Conservation (phyloP, 2,797 vertebrate species). For the Myotis planiceps region DNA sequence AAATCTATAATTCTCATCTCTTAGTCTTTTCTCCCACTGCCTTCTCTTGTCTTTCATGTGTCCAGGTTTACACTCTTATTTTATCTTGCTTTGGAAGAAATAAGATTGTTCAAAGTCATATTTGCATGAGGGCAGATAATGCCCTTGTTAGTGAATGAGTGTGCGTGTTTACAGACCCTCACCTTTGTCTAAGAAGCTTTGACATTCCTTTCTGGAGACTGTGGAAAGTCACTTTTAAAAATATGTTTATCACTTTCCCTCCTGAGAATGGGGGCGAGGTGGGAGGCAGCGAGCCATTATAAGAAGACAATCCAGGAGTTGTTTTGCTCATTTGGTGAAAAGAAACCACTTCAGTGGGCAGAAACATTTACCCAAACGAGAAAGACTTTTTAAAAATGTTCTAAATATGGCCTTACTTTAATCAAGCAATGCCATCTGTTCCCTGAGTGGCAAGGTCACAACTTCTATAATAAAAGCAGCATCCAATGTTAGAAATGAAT, state of each 20-base stretch:
- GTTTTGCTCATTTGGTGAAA: slow-evolving; percentile 32
- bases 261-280: background rate
- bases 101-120: background rate
- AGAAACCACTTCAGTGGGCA: slow-evolving; percentile 41
- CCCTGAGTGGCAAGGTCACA: slow-evolving; percentile 60
- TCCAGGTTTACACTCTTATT: background rate
- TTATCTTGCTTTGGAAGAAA: background rate
- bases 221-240: background rate
- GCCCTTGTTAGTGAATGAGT: background rate
- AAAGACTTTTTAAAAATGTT: slow-evolving; percentile 57
- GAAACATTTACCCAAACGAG: slow-evolving; percentile 30
- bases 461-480: slow-evolving; percentile 44
- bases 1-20: background rate
- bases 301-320: background rate
- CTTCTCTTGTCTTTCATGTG: background rate
- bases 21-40: background rate
- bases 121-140: background rate
- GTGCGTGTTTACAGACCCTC: background rate
- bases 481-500: slow-evolving; percentile 30
- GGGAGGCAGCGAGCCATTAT: background rate
- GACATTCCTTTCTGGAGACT: background rate
- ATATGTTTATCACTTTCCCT: background rate
- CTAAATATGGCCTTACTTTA: slow-evolving; percentile 65
- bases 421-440: slow-evolving; percentile 76
- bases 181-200: background rate